Base-by-base conservation (phyloP, 2,888 invertebrate genomes). In the Andrena chrysosceles region DNA sequence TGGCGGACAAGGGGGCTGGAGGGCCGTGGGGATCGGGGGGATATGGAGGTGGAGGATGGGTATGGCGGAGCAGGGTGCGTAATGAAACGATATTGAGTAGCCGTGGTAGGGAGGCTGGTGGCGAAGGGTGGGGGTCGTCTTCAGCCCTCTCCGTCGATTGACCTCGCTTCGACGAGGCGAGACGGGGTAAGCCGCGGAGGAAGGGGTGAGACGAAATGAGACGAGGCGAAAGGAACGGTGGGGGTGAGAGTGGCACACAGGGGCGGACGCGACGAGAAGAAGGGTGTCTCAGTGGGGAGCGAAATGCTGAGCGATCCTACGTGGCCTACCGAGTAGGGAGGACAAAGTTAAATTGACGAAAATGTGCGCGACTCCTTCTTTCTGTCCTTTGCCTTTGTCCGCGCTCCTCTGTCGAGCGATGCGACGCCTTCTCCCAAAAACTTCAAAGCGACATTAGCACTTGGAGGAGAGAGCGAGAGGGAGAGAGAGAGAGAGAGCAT, bases 71-170 rank as follows among this genome's bases (percentile, higher is more conserved):
- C 87, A 88, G 90, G 90, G 90, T 91, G 93, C 93, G 93, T 93
- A 93, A 93, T 93, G 93, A 93, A 93, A 93, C 93, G 93, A 93
- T 93, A 93, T 93, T 91, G 93, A 93, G 93, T 91, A 89, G 91
- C 85, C 83, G 79, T 85, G 89, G 90, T 83, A 87, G 89, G 87
- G 89, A 84, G 85, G 86, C 73, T 78, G 77, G 71, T 33, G 81
- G 81, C 74, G 84, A 89, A 83, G 73, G 77, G 86, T 84, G 86
- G 89, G 85, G 87, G 85, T 85, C 90, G 90, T 91, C 91, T 92
- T 92, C 88, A 88, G 83, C 89, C 91, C 91, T 89, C 92, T 91
- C 90, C 91, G 91, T 90, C 92, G 93, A 93, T 92, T 93, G 93
- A 93, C 93, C 93, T 93, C 93, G 92, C 93, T 92, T 92, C 92